Evolutionary conservation across 30 jellyfish, hydroid and myxozoan species (phyloP), one percentile per base, ranked within the genome.

Genomic region (Turritopsis dohrnii): DNA sequence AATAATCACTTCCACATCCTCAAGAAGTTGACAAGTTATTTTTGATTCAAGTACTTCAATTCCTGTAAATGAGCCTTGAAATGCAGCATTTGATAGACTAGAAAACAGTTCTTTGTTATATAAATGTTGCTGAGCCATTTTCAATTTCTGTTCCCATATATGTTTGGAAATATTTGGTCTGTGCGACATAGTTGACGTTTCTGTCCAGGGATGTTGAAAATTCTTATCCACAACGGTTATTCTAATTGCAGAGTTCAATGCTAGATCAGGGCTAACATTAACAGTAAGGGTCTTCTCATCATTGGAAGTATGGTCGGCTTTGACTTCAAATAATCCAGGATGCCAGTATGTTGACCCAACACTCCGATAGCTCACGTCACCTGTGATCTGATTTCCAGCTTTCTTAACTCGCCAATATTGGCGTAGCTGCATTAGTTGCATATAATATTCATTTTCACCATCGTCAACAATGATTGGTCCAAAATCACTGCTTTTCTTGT

Each of bases 261-360:
- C 96, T n/a, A 94, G 83, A 83, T 89, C 99, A 21, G 99, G 81
- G 83, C 96, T 79, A 66, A 89, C 96, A 52, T 85, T 77, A 21
- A 88, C 96, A 72, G 95, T 53, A 27, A 94, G 81, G 20, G 94
- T 90, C 41, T 89, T 85, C 0, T 79, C 88, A 23, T 84, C 79
- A 13, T 81, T 86, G 52, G 83, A 22, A 26, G 83, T 89, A 20
- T 89, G 95, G 22, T 83, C 84, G 71, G 84, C 41, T 54, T 79
- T 89, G 60, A 94, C 96, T 83, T 94, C 99, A 74, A 94, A 86
- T 23, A 94, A 29, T 19, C 99, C 99, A 53, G 92, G 99, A 65
- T 94, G 99, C 99, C 97, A 94, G 83, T 88, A 94, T 72, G 81
- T 86, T 52, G 99, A 94, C 28, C 99, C 99, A 75, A 95, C 95